These are phyloP conservation scores for Petrocephalus schoutedeni DNA, from an alignment of 2,797 vertebrate species.

Conservation along the genomic window DNA sequence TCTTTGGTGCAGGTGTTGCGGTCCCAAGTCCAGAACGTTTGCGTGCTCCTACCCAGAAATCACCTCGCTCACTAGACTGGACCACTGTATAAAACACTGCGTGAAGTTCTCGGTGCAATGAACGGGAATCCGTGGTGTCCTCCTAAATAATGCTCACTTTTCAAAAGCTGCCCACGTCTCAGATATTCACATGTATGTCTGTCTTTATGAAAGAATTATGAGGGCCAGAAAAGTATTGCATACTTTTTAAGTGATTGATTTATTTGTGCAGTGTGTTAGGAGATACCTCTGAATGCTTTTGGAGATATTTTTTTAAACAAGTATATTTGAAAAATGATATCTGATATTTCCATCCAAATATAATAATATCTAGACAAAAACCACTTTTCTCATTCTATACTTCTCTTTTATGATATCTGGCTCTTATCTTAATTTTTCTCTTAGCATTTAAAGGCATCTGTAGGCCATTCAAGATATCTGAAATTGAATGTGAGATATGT, in stretches of 20 bases:
- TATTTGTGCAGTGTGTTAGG: slow-evolving; percentile 45
- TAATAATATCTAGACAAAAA: slow-evolving; percentile 7
- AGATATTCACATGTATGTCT: neutral
- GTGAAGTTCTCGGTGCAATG: neutral
- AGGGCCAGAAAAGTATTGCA: neutral
- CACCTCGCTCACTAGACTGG: neutral
- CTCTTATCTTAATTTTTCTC: slow-evolving; percentile 46
- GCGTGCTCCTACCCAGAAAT: neutral
- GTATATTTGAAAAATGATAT: neutral
- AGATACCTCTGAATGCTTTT: slow-evolving; percentile 55
- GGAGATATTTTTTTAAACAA: slow-evolving; percentile 44
- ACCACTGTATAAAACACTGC: neutral
- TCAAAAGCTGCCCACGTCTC: neutral
- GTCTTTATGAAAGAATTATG: neutral
- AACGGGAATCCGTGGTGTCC: neutral
- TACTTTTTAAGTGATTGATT: neutral
- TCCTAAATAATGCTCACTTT: neutral
- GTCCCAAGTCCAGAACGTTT: neutral
- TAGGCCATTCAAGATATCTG: slow-evolving; percentile 39
- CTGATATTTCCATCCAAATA: slow-evolving; percentile 14
- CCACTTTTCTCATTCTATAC: slow-evolving; percentile 6
- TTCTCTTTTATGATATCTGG: slow-evolving; percentile 18
- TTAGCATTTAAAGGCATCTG: slow-evolving; percentile 47
- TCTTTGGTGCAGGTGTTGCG: slow-evolving; percentile 13
- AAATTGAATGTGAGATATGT: slow-evolving; percentile 51